Percentiles rank a stretch among this genome's conserved stretches.
Evolutionary conservation across 2,888 invertebrate genomes (phyloP).

Genomic region (Coleophora flavipennella): DNA sequence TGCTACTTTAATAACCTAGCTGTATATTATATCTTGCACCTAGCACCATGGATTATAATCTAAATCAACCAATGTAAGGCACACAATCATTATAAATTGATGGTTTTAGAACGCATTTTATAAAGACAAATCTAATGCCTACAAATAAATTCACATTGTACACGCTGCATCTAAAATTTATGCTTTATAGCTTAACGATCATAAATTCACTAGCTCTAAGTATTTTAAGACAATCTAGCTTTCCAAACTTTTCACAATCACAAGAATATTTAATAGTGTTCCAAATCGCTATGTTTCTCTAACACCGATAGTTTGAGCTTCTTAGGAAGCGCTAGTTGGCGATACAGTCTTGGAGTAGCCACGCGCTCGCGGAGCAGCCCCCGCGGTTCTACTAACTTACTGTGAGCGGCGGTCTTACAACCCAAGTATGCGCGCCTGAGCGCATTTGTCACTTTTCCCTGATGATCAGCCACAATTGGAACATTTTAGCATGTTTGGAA

Average conservation of each 20-base stretch:
- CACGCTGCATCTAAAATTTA: too few species aligned
- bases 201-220: conserved; percentile 13
- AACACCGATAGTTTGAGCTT: conserved; percentile 17
- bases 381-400: conserved; percentile 60
- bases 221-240: conserved; percentile 15
- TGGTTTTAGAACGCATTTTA: too few species aligned
- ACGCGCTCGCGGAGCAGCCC: conserved; percentile 22
- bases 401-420: conserved; percentile 72
- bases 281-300: conserved; percentile 10
- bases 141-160: too few species aligned
- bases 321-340: conserved; percentile 15
- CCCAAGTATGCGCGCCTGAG: conserved; percentile 69
- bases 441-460: conserved; percentile 70
- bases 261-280: neutral
- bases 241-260: neutral
- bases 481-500: conserved; percentile 3
- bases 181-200: too few species aligned
- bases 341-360: conserved; percentile 20
- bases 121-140: too few species aligned
- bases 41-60: too few species aligned
- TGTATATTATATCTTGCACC: too few species aligned
- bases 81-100: too few species aligned
- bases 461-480: conserved; percentile 26
- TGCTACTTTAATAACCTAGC: too few species aligned
- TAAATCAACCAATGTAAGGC: too few species aligned